These are phyloP conservation scores for Andricus curvator DNA, from an alignment of 2,888 invertebrate genomes.

Conservation along the genomic window DNA sequence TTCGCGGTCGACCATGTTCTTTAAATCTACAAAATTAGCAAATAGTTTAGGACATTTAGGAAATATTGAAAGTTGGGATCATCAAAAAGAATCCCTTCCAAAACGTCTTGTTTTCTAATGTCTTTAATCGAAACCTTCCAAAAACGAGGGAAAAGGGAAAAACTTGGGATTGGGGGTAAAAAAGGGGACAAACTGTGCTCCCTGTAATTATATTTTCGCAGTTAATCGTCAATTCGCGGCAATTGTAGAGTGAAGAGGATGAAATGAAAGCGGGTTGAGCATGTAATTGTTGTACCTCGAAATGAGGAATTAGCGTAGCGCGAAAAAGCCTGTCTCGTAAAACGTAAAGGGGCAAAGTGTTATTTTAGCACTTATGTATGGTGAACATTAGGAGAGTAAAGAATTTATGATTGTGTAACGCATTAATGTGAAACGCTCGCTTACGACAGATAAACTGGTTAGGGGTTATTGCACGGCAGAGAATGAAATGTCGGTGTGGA, in stretches of 20 bases:
- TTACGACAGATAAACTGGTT: conserved; percentile 49
- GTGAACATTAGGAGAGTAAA: conserved; percentile 40
- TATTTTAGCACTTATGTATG: conserved; percentile 1
- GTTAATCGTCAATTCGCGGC: neutral
- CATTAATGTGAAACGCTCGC: conserved; percentile 43
- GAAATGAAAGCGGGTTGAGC: neutral
- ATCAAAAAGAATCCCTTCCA: no score
- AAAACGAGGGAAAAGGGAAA: neutral
- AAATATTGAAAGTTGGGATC: no score
- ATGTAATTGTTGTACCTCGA: neutral
- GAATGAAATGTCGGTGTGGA: conserved; percentile 36
- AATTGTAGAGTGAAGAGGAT: neutral
- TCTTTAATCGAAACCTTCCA: no score
- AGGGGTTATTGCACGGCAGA: conserved; percentile 51
- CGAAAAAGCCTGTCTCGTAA: conserved; percentile 3
- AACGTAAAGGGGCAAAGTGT: neutral
- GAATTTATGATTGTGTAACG: conserved; percentile 54
- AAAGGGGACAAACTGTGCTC: neutral
- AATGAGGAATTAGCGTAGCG: neutral
- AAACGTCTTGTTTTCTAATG: no score
- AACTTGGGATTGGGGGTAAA: neutral
- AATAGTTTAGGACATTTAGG: no score
- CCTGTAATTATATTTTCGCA: neutral
- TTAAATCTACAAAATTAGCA: no score
- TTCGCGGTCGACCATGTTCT: no score